phyloP scores from a whole-genome alignment of 1,140 invertebrate genomes.

The Drosophila busckii region DNA sequence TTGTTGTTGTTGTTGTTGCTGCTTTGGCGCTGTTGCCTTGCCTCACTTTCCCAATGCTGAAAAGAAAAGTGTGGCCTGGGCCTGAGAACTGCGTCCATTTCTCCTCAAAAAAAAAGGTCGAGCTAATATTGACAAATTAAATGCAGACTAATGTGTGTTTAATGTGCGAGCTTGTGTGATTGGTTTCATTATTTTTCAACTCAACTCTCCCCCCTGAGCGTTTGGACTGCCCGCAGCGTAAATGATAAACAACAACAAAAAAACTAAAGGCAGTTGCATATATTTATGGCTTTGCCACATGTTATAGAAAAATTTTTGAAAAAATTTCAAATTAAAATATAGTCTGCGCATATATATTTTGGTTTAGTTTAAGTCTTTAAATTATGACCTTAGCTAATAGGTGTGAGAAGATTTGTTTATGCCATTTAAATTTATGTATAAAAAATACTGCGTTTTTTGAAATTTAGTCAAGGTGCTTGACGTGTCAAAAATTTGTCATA shows the following conservation, averaged over 20 bases:
- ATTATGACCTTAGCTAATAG: no score
- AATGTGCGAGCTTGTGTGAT: conserved; percentile 44
- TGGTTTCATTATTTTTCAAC: conserved; percentile 8
- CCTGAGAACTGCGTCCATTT: conserved; percentile 59
- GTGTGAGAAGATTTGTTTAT: no score
- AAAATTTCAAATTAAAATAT: no score
- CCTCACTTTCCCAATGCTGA: conserved; percentile 61
- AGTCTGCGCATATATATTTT: no score
- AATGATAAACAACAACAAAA: conserved; percentile 25
- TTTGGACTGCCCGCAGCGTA: conserved; percentile 4
- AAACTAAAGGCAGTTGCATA: no score
- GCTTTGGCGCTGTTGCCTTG: conserved; percentile 22
- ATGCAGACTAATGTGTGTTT: conserved; percentile 71
- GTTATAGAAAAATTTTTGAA: no score
- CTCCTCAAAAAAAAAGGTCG: conserved; percentile 9
- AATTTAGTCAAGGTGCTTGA: no score
- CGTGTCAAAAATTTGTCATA: no score
- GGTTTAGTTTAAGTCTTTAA: no score
- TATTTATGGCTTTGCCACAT: no score
- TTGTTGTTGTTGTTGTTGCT: conserved; percentile 8
- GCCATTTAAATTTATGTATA: no score
- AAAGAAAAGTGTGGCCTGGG: conserved; percentile 69
- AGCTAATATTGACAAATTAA: conserved; percentile 75
- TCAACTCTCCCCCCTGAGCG: neutral
- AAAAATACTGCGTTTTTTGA: no score